These are phyloP conservation scores for Whitmania pigra DNA, from an alignment of 1,140 invertebrate species.

Conservation along the genomic window DNA sequence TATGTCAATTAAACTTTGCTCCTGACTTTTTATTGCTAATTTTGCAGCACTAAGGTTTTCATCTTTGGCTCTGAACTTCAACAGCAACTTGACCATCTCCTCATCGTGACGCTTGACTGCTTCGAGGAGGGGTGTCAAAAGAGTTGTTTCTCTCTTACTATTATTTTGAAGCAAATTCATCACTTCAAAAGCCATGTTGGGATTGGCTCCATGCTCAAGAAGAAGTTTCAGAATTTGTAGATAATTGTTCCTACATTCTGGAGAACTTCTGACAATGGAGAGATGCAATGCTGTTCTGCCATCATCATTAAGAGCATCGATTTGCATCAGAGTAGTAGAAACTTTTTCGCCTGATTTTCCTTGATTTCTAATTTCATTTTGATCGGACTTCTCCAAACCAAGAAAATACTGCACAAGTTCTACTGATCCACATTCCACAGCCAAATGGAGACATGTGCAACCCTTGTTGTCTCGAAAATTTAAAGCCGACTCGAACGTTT, in stretches of 20 bases:
- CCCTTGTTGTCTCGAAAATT: conserved; percentile 77
- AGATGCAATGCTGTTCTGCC: conserved; percentile 34
- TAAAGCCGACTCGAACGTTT: conserved; percentile 59
- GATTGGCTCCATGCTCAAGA: conserved; percentile 53
- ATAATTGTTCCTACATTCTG: conserved; percentile 29
- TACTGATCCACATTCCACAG: conserved; percentile 61
- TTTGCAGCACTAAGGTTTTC: conserved; percentile 66
- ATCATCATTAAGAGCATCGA: conserved; percentile 31
- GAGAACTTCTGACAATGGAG: conserved; percentile 30
- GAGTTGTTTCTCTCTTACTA: background rate
- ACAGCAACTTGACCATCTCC: conserved; percentile 54
- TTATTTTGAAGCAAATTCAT: background rate
- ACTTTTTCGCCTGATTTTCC: background rate
- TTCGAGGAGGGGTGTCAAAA: conserved; percentile 55
- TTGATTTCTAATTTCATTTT: background rate
- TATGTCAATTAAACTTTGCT: conserved; percentile 60
- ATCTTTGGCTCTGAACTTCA: conserved; percentile 74
- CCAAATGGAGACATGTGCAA: conserved; percentile 75
- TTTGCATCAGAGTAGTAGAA: conserved; percentile 27
- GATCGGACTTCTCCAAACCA: conserved; percentile 28
- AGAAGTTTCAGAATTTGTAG: conserved; percentile 58
- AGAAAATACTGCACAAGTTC: conserved; percentile 61
- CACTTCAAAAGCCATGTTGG: conserved; percentile 36
- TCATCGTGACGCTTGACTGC: conserved; percentile 57
- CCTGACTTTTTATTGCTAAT: conserved; percentile 55